Evolutionary conservation across 2,113 vertebrate genomes (phyloP).

Genomic region (Redunca redunca): DNA sequence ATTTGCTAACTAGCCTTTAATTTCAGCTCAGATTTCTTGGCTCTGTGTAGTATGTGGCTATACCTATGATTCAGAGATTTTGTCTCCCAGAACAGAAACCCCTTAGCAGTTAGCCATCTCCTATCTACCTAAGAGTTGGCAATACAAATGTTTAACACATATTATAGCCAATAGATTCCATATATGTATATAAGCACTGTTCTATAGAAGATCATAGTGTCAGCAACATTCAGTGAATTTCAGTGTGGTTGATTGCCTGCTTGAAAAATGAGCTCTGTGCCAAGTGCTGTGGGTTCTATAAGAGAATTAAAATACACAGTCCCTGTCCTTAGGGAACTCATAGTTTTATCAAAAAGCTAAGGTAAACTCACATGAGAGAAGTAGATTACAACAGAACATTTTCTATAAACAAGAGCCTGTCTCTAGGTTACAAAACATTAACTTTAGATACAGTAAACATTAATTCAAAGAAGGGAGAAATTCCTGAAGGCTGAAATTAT

Average conservation of each 20-base stretch:
- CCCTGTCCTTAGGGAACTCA: not conserved
- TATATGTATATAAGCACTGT: not conserved
- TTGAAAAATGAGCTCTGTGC: not conserved
- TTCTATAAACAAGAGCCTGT: not conserved
- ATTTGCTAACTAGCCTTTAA: not conserved
- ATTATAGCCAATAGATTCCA: not conserved
- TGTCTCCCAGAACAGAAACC: not conserved
- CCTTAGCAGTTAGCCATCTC: not conserved
- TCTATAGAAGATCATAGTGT: not conserved
- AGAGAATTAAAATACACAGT: not conserved
- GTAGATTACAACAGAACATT: not conserved
- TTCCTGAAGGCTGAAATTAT: not conserved
- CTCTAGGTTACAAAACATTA: not conserved
- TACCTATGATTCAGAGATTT: not conserved
- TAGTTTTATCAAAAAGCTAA: not conserved
- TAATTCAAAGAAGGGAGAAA: not conserved
- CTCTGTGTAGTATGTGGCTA: not conserved
- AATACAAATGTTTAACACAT: not conserved
- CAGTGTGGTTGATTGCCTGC: not conserved
- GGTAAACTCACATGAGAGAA: not conserved
- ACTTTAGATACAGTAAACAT: not conserved
- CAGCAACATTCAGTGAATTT: not conserved
- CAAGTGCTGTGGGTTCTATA: not conserved
- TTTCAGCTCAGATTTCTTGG: not conserved
- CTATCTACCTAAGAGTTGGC: not conserved